Base-by-base conservation (phyloP, 2,888 invertebrate genomes). In the Notodonta ziczac region DNA sequence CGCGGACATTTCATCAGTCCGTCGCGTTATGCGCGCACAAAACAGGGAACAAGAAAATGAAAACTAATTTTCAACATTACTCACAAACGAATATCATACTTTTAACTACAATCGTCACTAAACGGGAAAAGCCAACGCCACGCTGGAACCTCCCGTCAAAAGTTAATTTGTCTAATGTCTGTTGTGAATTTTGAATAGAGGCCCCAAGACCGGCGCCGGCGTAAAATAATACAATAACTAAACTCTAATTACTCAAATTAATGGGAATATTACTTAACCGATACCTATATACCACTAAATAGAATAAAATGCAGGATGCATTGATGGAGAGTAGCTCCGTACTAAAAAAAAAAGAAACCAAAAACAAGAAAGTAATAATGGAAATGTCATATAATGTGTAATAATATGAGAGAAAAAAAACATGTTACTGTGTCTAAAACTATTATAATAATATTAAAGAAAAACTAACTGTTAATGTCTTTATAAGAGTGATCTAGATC, bases 381-480 rank as follows among this genome's bases (percentile, higher is more conserved):
- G 89, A 91, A 91, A 88, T 90, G 90, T 72, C 70, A 76, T 65
- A 65, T 53, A 54, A 73, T 73, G 76, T 75, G 76, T 76, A 74
- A 77, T 73, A 72, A 68, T 76, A 78, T 74, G 77, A 76, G 74
- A 62, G 75, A 64, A 67, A 72, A 70, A 77, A 69, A 72, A 63
- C 67, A 70, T 76, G 77, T 78, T 78, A 78, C 70, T 87, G 91
- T 91, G 89, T 91, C 88, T 89, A 80, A 77, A 89, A 78, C 86
- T 81, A 83, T 82, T 83, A 67, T 76, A 71, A 73, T 81, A 83
- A 24, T 82, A 84, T 68, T 76, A 72, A 73, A 78, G 69, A 72
- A 81, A 82, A 88, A 88, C 90, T 91, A 92, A 84, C 84, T 89
- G 91, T 91, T 93, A 93, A 93, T 93, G 93, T 93, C 93, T 93